phyloP scores from a whole-genome alignment of 2,888 invertebrate genomes.

The Spicauda simplicius region DNA sequence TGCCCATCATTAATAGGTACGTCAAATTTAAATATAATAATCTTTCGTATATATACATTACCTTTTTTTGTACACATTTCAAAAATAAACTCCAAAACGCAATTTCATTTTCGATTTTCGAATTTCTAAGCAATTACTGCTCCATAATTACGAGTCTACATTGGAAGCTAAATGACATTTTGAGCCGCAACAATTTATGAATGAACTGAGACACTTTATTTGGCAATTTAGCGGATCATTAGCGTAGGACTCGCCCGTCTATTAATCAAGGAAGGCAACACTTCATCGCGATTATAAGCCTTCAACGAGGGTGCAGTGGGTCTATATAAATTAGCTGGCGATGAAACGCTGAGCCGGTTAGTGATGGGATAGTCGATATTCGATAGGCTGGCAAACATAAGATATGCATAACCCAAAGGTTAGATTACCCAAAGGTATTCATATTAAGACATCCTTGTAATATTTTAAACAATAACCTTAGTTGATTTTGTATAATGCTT shows the following conservation, averaged over 20 bases:
- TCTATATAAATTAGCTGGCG: conserved; percentile 80
- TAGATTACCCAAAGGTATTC: no score
- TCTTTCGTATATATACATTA: no score
- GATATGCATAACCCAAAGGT: no score
- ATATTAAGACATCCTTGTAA: no score
- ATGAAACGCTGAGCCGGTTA: conserved; percentile 60
- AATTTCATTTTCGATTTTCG: background rate
- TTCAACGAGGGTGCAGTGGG: conserved; percentile 73
- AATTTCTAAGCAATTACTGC: background rate
- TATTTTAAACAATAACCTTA: no score
- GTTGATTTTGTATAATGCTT: no score
- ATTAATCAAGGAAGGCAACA: conserved; percentile 77
- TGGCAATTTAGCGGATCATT: conserved; percentile 36
- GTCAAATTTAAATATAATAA: no score
- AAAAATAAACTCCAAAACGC: no score
- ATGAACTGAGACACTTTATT: conserved; percentile 27
- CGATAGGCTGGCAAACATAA: background rate
- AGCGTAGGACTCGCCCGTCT: conserved; percentile 53
- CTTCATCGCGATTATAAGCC: conserved; percentile 84
- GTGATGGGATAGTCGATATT: conserved; percentile 47
- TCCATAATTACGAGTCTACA: background rate
- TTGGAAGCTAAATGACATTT: conserved; percentile 41
- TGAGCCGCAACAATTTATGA: conserved; percentile 51
- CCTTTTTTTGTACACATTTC: no score
- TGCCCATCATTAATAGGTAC: no score